Evolutionary conservation across 2,888 invertebrate genomes (phyloP), one percentile per base, ranked within the genome.

Genomic region (Neelides folsomi): DNA sequence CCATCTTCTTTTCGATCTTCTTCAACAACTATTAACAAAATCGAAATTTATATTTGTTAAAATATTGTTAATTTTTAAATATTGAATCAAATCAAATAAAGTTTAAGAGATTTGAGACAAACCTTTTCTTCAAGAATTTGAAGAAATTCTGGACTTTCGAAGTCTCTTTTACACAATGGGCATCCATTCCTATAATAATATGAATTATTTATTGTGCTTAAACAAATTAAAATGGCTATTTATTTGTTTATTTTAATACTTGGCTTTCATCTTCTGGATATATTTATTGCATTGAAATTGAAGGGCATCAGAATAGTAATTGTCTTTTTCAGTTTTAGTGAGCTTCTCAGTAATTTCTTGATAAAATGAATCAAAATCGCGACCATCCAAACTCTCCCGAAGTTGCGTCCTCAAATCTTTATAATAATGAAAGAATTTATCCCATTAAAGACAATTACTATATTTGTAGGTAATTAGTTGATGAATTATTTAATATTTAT

Each of bases 111-210:
- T n/a, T n/a, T n/a, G n/a, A n/a, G n/a, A n/a, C n/a, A n/a, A n/a
- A 44, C 44, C 12, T 27, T 34, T 27, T 16, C 35, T 10, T 19
- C 20, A 7, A 27, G 2, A 40, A 10, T 40, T 27, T 8, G 9
- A 16, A 39, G 37, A 40, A 52, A 35, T 75, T 76, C 37, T 76
- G 75, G 46, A 86, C 70, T 68, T 80, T 78, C 0, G 38, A 86
- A 84, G 46, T 77, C 76, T 59, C 86, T 77, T 65, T 81, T 82
- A 69, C 95, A 95, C 1, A 94, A 72, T 0, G 94, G 94, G 68
- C 95, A 95, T 66, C 82, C 80, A 8, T 80, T 81, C 57, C 79
- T 73, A 57, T 53, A 40, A 13, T 12, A n/a, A n/a, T n/a, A n/a
- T n/a, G n/a, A n/a, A n/a, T n/a, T n/a, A n/a, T n/a, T n/a, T n/a